Conservation (phyloP, 2,888 invertebrate genomes). For the Criorhina ranunculi region DNA sequence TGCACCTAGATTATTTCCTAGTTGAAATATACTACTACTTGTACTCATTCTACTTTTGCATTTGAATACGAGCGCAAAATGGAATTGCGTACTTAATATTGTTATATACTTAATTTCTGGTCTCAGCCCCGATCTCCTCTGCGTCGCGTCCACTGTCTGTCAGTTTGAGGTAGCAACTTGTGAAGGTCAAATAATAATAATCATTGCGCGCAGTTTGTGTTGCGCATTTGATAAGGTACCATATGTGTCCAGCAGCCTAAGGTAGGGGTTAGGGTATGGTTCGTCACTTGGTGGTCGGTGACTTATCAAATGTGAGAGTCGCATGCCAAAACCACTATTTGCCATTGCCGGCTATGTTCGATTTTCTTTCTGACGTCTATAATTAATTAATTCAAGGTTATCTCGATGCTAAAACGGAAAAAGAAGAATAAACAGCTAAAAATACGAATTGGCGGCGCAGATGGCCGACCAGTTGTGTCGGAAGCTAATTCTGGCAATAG, state of each 20-base stretch:
- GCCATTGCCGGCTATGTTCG: constrained; percentile 51
- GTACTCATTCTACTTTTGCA: constrained; percentile 18
- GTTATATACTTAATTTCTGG: constrained; percentile 9
- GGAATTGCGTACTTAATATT: constrained; percentile 45
- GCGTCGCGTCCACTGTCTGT: not conserved
- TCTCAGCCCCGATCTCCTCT: not conserved
- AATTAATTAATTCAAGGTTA: constrained; percentile 70
- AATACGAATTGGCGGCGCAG: constrained; percentile 68
- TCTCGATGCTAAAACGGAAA: constrained; percentile 54
- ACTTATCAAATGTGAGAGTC: constrained; percentile 23
- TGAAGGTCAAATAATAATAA: constrained; percentile 67
- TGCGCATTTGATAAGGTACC: constrained; percentile 57
- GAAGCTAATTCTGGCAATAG: constrained; percentile 28
- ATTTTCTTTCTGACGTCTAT: constrained; percentile 12
- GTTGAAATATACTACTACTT: constrained; percentile 33
- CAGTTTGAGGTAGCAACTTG: constrained; percentile 50
- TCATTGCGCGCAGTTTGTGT: constrained; percentile 55
- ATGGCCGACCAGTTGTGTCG: constrained; percentile 44
- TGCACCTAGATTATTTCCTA: constrained; percentile 73
- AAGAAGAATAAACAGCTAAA: constrained; percentile 47
- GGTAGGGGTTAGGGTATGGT: not conserved
- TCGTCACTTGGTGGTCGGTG: constrained; percentile 1
- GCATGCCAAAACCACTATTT: not conserved
- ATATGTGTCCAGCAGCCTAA: constrained; percentile 50
- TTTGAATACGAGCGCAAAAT: constrained; percentile 22